Evolutionary conservation across 30 jellyfish, hydroid and myxozoan species (phyloP).

Genomic region (Nemopilema nomurai): DNA sequence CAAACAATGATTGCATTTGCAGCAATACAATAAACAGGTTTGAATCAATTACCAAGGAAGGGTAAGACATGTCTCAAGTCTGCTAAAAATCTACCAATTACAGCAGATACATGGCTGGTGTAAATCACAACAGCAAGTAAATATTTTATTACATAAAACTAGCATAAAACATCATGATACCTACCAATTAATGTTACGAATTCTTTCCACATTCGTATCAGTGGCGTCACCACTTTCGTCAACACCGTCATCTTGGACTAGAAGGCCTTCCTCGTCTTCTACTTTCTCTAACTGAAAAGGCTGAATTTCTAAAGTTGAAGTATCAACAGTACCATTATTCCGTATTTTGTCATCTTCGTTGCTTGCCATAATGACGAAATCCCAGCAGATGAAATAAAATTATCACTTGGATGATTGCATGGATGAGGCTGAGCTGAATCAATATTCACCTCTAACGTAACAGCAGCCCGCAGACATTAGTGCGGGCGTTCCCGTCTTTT

Average conservation of each 20-base stretch:
- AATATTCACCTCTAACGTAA: conserved; percentile 11
- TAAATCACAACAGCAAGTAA: neutral
- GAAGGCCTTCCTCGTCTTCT: neutral
- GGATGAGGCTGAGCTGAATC: neutral
- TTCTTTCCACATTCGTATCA: conserved; percentile 1
- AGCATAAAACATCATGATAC: neutral
- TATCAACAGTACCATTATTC: neutral
- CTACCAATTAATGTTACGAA: conserved; percentile 11
- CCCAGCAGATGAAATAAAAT: neutral
- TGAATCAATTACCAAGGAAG: neutral
- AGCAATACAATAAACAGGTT: neutral
- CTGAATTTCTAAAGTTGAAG: neutral
- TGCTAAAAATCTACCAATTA: neutral
- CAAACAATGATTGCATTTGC: neutral
- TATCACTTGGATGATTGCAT: neutral
- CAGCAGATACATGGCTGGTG: neutral
- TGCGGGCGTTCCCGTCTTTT: conserved; percentile 10
- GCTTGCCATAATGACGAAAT: conserved; percentile 3
- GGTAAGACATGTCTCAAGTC: neutral
- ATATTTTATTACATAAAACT: neutral
- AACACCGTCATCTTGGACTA: neutral
- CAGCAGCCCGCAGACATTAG: neutral
- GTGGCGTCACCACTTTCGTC: conserved; percentile 10
- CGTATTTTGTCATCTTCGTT: neutral
- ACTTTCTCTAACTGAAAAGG: conserved; percentile 7